Evolutionary conservation across 2,797 vertebrate genomes (phyloP), one percentile per base, ranked within the genome.

Genomic region (Cossypha polioptera): DNA sequence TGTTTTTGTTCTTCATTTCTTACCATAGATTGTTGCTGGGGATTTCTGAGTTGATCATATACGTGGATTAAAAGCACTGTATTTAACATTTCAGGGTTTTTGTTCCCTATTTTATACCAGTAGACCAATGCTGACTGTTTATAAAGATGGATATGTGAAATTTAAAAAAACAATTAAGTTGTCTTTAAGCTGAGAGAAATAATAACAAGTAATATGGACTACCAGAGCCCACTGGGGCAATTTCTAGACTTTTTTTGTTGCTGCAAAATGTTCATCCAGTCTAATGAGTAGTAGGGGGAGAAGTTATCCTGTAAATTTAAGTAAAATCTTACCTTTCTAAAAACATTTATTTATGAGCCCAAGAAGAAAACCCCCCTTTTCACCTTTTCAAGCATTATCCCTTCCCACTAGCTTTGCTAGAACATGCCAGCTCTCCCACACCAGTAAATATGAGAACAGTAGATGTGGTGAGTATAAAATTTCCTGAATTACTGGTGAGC

Each of bases 361-460:
- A 81, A 75, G 90, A 68, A 51, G 66, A 89, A 87, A 45, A 5
- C 4, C 5, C 18, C 17, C 9, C 47, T 48, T 55, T 90, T 55
- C 82, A 83, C 86, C 61, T 90, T 38, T 45, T 54, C 45, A 28
- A 45, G 25, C 17, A 68, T 62, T 81, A 19, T 45, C 15, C 31
- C 66, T 93, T 94, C 4, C 13, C 13, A 18, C 61, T n/a, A 42
- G 59, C 53, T 45, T 74, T 90, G 53, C 77, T 82, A 31, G 50
- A 45, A 86, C 35, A 42, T 48, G 88, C 84, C 82, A 90, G 40
- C 66, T 94, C 88, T 95, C 78, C 66, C 45, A 80, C 73, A 88
- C 43, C 69, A 80, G 50, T 82, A 94, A 94, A 85, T 84, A 54
- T 8, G 50, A 95, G 92, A 76, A 74, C n/a, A 77, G 12, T 71